These are phyloP conservation scores for Nymphalis polychloros DNA, from an alignment of 2,888 invertebrate genomes.

Conservation along the genomic window DNA sequence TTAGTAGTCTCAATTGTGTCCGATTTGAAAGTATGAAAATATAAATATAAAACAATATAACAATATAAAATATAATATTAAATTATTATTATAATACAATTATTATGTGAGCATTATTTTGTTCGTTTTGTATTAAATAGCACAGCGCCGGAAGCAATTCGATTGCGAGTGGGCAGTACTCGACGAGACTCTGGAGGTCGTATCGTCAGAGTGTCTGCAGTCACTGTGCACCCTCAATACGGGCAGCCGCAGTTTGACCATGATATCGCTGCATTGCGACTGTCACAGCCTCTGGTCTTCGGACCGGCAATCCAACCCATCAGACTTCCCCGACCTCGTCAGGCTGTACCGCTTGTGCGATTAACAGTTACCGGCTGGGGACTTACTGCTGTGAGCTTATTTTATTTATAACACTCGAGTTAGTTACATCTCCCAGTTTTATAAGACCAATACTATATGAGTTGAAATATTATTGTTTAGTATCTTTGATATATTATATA, in stretches of 20 bases:
- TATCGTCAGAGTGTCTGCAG: slow-evolving; percentile 63
- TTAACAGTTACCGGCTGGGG: slow-evolving; percentile 78
- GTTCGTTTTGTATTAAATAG: slow-evolving; percentile 18
- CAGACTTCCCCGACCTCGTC: slow-evolving; percentile 59
- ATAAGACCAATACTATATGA: no score
- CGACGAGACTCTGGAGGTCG: slow-evolving; percentile 72
- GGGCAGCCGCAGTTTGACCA: slow-evolving; percentile 72
- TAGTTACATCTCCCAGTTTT: no score
- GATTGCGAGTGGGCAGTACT: slow-evolving; percentile 73
- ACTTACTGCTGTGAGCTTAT: slow-evolving; percentile 65
- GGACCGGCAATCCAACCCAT: slow-evolving; percentile 58
- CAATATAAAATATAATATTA: not conserved
- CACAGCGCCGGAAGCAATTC: slow-evolving; percentile 45
- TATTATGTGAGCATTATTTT: not conserved
- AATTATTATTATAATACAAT: not conserved
- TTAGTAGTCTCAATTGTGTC: not conserved
- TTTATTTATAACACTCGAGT: not conserved
- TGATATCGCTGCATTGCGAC: slow-evolving; percentile 68
- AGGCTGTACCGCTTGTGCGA: slow-evolving; percentile 66
- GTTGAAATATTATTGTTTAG: no score
- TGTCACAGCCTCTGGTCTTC: slow-evolving; percentile 62
- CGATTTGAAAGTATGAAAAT: not conserved
- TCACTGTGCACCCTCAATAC: slow-evolving; percentile 67
- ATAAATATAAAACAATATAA: no score
- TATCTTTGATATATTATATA: no score